phyloP scores from a whole-genome alignment of 2,888 invertebrate genomes.

The Ormyrus thymus region DNA sequence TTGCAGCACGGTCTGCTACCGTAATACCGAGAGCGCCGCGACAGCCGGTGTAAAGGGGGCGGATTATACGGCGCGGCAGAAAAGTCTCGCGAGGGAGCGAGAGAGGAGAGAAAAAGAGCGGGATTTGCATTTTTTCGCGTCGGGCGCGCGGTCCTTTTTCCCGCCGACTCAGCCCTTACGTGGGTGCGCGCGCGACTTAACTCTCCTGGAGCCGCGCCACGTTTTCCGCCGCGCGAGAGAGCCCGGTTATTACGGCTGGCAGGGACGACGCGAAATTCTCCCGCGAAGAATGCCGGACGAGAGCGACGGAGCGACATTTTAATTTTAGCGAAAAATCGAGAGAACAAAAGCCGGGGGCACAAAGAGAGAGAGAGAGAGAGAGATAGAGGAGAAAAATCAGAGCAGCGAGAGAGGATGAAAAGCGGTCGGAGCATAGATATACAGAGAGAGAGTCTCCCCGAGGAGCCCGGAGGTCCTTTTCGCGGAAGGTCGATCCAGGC shows the following conservation, averaged over 20 bases:
- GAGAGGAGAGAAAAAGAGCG: background rate
- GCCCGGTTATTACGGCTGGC: conserved; percentile 55
- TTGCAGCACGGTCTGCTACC: conserved; percentile 15
- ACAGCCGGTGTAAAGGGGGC: background rate
- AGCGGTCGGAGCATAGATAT: background rate
- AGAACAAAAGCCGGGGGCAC: background rate
- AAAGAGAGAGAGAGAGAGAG: conserved; percentile 44
- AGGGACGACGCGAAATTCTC: conserved; percentile 54
- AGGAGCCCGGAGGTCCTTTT: conserved; percentile 69
- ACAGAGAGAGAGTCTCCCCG: conserved; percentile 63
- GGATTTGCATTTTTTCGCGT: conserved; percentile 37
- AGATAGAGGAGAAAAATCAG: conserved; percentile 48
- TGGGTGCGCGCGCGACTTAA: background rate
- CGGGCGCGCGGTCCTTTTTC: conserved; percentile 9
- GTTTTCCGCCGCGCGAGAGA: conserved; percentile 1
- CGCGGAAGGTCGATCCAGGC: conserved; percentile 59
- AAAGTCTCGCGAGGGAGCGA: background rate
- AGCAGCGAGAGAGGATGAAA: too few species aligned
- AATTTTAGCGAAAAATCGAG: background rate
- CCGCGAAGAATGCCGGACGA: background rate
- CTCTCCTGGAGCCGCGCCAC: conserved; percentile 35
- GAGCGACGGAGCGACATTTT: too few species aligned
- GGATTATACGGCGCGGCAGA: conserved; percentile 16
- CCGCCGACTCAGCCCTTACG: conserved; percentile 46
- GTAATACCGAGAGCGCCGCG: conserved; percentile 30